Evolutionary conservation across 2,113 vertebrate species (phyloP).

Genomic region (Nerophis lumbriciformis): DNA sequence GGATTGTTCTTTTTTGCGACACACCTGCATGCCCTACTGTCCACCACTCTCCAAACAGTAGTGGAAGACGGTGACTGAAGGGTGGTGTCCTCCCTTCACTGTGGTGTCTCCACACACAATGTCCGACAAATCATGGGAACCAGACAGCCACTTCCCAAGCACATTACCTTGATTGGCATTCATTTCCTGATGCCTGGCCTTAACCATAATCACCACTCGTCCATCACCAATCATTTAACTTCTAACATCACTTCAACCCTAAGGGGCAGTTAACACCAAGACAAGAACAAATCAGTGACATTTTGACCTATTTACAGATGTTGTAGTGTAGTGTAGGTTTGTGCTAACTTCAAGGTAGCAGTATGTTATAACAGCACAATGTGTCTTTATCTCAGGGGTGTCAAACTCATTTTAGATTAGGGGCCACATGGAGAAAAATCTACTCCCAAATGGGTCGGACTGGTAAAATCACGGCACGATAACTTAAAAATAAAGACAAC

Average conservation of each 20-base stretch:
- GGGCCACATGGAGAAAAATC: no score
- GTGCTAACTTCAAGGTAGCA: no score
- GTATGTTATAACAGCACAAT: no score
- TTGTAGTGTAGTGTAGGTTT: no score
- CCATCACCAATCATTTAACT: not conserved
- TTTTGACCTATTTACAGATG: no score
- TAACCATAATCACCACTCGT: not conserved
- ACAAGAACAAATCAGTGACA: no score
- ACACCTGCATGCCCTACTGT: conserved; percentile 56
- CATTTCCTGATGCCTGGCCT: not conserved
- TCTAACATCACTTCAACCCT: not conserved
- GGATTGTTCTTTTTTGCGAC: conserved; percentile 44
- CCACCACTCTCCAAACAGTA: conserved; percentile 36
- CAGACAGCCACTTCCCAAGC: conserved; percentile 5
- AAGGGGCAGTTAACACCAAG: not conserved
- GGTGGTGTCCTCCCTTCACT: conserved; percentile 31
- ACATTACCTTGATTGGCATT: not conserved
- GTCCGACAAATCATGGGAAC: conserved; percentile 61
- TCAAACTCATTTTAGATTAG: no score
- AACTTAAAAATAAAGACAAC: no score
- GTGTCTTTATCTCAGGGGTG: no score
- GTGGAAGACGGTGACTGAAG: conserved; percentile 36
- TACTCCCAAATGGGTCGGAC: no score
- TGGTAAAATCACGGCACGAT: no score
- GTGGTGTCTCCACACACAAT: conserved; percentile 20